These are phyloP conservation scores for Synanthedon formicaeformis DNA, from an alignment of 2,888 invertebrate genomes.

Conservation along the genomic window DNA sequence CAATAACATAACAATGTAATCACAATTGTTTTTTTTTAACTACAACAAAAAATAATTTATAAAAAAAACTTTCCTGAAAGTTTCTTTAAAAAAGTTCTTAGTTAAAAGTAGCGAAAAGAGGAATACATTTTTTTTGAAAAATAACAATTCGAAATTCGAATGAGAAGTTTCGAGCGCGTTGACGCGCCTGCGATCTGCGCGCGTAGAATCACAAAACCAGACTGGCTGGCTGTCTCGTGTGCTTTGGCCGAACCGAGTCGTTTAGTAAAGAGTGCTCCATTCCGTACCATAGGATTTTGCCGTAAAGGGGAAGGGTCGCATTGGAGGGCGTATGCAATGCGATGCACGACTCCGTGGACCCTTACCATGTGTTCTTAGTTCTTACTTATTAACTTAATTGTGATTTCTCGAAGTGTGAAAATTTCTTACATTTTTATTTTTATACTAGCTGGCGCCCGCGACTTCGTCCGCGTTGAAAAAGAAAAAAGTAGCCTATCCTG, in stretches of 20 bases:
- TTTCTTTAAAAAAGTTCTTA: slow-evolving; percentile 25
- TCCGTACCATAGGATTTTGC: slow-evolving; percentile 47
- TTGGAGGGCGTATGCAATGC: slow-evolving; percentile 62
- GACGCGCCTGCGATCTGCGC: slow-evolving; percentile 55
- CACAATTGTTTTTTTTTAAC: slow-evolving; percentile 25
- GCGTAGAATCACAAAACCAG: slow-evolving; percentile 63
- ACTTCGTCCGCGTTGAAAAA: too few relatives aligned
- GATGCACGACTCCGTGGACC: slow-evolving; percentile 57
- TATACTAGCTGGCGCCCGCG: too few relatives aligned
- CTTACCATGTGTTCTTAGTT: slow-evolving; percentile 36
- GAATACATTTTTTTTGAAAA: slow-evolving; percentile 10
- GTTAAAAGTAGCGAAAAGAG: slow-evolving; percentile 18
- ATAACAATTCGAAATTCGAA: slow-evolving; percentile 34
- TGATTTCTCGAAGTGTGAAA: background rate
- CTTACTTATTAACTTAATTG: slow-evolving; percentile 10
- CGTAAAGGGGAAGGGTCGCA: slow-evolving; percentile 65
- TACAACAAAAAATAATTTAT: slow-evolving; percentile 27
- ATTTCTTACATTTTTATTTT: too few relatives aligned
- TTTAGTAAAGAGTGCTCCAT: slow-evolving; percentile 51
- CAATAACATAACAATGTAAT: slow-evolving; percentile 39
- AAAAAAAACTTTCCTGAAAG: slow-evolving; percentile 30
- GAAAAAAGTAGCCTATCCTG: too few relatives aligned
- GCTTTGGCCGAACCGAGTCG: slow-evolving; percentile 27
- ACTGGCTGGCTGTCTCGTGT: slow-evolving; percentile 42
- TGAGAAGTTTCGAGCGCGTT: slow-evolving; percentile 28